phyloP scores from a whole-genome alignment of 2,113 vertebrate genomes.

The Nansenia antarctica region DNA sequence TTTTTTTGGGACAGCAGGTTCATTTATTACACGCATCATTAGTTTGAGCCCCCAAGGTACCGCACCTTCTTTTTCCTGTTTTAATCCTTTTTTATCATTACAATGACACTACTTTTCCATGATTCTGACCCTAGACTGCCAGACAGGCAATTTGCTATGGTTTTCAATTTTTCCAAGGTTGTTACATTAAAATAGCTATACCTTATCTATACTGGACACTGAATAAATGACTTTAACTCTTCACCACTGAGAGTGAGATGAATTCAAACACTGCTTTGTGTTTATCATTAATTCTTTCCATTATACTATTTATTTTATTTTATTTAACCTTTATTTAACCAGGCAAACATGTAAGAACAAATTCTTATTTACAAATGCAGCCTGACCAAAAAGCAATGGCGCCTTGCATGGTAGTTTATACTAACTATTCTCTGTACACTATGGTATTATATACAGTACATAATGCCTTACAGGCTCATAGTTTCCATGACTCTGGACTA shows the following conservation, averaged over 20 bases:
- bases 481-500: background rate
- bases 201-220: constrained; percentile 10
- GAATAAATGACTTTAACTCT: constrained; percentile 21
- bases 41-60: constrained; percentile 25
- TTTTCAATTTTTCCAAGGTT: constrained; percentile 23
- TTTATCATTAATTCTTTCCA: too few relatives aligned
- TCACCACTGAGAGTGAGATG: background rate
- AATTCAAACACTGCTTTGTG: background rate
- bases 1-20: constrained; percentile 11
- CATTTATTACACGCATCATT: constrained; percentile 37
- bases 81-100: background rate
- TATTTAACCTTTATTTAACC: too few relatives aligned
- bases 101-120: constrained; percentile 27
- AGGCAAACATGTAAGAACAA: too few relatives aligned
- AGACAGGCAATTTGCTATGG: constrained; percentile 45
- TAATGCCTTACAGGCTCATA: background rate
- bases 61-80: background rate
- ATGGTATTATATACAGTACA: too few relatives aligned
- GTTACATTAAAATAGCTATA: constrained; percentile 30
- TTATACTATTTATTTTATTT: too few relatives aligned
- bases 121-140: constrained; percentile 37
- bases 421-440: background rate
- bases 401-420: background rate
- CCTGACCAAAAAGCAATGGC: too few relatives aligned
- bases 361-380: too few relatives aligned